A percentile compares a stretch with the other conserved stretches of the same genome.
Conservation (phyloP, 1,140 invertebrate genomes). For the Cydia strobilella region DNA sequence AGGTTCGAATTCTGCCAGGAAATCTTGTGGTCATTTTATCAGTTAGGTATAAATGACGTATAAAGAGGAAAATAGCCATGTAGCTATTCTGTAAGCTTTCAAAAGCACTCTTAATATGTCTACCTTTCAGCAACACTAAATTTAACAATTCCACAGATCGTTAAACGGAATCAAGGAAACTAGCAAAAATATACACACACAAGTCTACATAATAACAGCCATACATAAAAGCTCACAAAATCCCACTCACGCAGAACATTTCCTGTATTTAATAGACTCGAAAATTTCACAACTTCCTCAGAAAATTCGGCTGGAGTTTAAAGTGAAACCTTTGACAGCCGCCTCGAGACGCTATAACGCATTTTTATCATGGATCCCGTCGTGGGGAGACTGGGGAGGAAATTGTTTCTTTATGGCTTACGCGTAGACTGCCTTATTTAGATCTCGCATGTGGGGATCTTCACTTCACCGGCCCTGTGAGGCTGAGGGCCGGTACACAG, state of each 20-base stretch:
- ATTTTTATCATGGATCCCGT: slow-evolving; percentile 69
- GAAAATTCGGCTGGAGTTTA: slow-evolving; percentile 1
- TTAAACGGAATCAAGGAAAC: too few relatives aligned
- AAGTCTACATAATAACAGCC: not conserved
- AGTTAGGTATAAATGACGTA: too few relatives aligned
- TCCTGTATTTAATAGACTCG: slow-evolving; percentile 11
- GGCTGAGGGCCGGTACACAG: too few relatives aligned
- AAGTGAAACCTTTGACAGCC: slow-evolving; percentile 23
- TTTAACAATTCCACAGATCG: too few relatives aligned
- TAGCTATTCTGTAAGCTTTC: too few relatives aligned
- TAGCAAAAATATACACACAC: not conserved
- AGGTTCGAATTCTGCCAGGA: too few relatives aligned
- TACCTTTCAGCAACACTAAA: too few relatives aligned
- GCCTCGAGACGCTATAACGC: slow-evolving; percentile 48
- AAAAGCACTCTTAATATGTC: too few relatives aligned
- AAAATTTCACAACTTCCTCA: slow-evolving; percentile 1
- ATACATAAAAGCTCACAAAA: slow-evolving; percentile 6
- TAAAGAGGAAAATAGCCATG: too few relatives aligned
- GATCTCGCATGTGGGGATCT: not conserved
- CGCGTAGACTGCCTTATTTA: not conserved
- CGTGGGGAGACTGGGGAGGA: slow-evolving; percentile 59
- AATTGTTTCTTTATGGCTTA: slow-evolving; percentile 75
- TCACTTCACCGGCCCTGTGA: too few relatives aligned
- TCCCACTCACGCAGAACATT: not conserved
- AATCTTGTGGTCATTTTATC: too few relatives aligned